Conservation (phyloP, 1,140 invertebrate genomes). For the Drosophila ironensis region DNA sequence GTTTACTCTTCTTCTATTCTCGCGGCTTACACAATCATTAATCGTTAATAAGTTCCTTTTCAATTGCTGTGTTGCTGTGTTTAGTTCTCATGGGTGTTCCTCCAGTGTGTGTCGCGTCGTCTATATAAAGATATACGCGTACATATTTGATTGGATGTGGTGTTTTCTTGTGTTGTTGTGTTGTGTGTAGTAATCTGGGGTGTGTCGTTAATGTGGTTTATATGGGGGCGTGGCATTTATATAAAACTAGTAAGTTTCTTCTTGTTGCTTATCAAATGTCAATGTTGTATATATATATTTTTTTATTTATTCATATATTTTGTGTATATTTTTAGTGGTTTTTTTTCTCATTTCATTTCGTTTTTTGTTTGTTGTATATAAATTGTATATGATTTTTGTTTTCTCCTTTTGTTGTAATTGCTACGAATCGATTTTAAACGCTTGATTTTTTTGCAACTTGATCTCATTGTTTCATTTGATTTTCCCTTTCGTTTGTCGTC, state of each 20-base stretch:
- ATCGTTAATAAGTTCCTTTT: slow-evolving; percentile 61
- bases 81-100: no score
- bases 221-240: slow-evolving; percentile 70
- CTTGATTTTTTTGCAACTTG: slow-evolving; percentile 69
- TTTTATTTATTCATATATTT: slow-evolving; percentile 5
- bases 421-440: slow-evolving; percentile 74
- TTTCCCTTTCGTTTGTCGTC: slow-evolving; percentile 50
- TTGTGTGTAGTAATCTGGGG: slow-evolving; percentile 14
- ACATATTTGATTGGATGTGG: no score
- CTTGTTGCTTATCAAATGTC: slow-evolving; percentile 71
- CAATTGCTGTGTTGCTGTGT: slow-evolving; percentile 54
- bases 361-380: slow-evolving; percentile 56
- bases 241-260: slow-evolving; percentile 75
- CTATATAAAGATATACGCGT: slow-evolving; percentile 14
- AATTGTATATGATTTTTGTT: slow-evolving; percentile 67
- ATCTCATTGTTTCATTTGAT: slow-evolving; percentile 67
- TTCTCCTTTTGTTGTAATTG: slow-evolving; percentile 55
- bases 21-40: slow-evolving; percentile 48
- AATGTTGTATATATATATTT: slow-evolving; percentile 63
- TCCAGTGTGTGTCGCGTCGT: no score
- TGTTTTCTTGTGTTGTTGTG: no score
- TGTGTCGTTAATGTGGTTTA: slow-evolving; percentile 34
- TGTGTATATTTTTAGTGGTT: slow-evolving; percentile 38
- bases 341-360: slow-evolving; percentile 2
- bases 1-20: slow-evolving; percentile 56